These are phyloP conservation scores for Siniperca obscura DNA, from an alignment of 2,797 vertebrate genomes.

Conservation along the genomic window DNA sequence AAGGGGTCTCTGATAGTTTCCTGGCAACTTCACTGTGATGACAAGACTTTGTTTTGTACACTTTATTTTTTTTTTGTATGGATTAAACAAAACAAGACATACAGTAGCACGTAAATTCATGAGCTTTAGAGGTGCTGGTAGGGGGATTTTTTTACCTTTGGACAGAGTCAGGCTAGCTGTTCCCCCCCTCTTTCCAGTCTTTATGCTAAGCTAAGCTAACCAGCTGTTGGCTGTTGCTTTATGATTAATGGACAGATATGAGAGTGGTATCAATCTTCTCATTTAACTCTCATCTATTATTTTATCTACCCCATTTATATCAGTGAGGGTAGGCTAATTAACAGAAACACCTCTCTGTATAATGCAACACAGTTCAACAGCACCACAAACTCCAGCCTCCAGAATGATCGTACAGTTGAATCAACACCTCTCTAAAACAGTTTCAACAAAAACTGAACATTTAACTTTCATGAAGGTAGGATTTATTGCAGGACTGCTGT, in stretches of 20 bases:
- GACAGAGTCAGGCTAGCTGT: background rate
- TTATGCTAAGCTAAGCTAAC: background rate
- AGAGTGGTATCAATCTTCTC: background rate
- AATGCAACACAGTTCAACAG: too few relatives aligned
- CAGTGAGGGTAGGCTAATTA: background rate
- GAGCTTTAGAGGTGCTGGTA: background rate
- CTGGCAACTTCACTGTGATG: too few relatives aligned
- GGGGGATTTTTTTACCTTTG: background rate
- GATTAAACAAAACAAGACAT: background rate
- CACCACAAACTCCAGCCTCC: too few relatives aligned
- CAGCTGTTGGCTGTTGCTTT: background rate
- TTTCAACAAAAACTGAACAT: too few relatives aligned
- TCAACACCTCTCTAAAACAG: too few relatives aligned
- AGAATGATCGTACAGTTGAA: too few relatives aligned
- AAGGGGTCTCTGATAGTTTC: too few relatives aligned
- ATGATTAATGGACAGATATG: background rate
- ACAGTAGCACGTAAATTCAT: background rate
- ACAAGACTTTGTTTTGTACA: background rate
- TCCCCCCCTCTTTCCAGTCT: background rate
- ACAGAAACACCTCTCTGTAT: too few relatives aligned
- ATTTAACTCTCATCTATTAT: background rate
- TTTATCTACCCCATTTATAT: background rate
- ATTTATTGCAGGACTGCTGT: too few relatives aligned
- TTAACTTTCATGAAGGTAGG: too few relatives aligned
- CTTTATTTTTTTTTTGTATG: background rate